phyloP scores from a whole-genome alignment of 2,113 vertebrate species.

The Cettia cetti region DNA sequence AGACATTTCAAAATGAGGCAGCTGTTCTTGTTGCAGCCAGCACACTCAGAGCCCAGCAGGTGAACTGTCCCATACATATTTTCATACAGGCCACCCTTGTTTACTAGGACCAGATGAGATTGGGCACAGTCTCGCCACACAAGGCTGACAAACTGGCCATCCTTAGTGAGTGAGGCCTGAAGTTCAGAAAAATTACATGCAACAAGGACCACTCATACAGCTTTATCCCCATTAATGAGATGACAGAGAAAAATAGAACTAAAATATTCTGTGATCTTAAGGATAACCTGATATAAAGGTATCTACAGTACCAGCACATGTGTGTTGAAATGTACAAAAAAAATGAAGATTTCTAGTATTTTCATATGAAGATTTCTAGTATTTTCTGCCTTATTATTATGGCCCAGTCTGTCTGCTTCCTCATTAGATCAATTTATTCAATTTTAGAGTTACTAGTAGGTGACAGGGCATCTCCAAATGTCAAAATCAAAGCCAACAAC shows the following conservation, averaged over 20 bases:
- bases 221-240: neutral
- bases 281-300: neutral
- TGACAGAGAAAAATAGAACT: neutral
- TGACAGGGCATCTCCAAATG: neutral
- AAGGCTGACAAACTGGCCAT: neutral
- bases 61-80: neutral
- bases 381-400: neutral
- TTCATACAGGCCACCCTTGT: neutral
- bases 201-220: neutral
- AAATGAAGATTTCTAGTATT: neutral
- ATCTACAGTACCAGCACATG: neutral
- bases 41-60: neutral
- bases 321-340: too few relatives aligned
- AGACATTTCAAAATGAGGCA: neutral
- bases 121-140: neutral
- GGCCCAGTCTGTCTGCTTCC: neutral
- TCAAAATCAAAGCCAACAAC: neutral
- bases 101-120: neutral
- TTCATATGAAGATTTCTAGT: neutral
- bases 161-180: neutral
- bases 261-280: neutral
- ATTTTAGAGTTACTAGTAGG: neutral
- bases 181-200: neutral
- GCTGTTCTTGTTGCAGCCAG: conserved; percentile 9
- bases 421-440: neutral